phyloP scores from a whole-genome alignment of 2,797 vertebrate species.

The Champsocephalus gunnari region DNA sequence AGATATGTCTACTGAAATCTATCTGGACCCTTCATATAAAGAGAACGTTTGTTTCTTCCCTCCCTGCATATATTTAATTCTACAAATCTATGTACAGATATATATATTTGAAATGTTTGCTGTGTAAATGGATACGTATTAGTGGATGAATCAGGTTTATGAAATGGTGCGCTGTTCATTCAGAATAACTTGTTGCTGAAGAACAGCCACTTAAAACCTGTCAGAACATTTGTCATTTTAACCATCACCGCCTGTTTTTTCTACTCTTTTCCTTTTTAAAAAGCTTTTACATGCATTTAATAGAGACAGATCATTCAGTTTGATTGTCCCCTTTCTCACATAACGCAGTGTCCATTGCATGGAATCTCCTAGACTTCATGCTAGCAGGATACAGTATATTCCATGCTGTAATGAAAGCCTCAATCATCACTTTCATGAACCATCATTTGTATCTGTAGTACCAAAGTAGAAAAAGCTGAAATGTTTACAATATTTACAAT shows the following conservation, averaged over 20 bases:
- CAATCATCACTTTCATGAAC: slow-evolving; percentile 54
- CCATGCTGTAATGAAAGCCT: slow-evolving; percentile 54
- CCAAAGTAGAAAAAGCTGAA: slow-evolving; percentile 80
- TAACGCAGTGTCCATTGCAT: slow-evolving; percentile 68
- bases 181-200: slow-evolving; percentile 78
- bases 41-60: slow-evolving; percentile 75
- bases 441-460: slow-evolving; percentile 75
- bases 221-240: slow-evolving; percentile 72
- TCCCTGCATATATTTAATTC: slow-evolving; percentile 85
- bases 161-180: slow-evolving; percentile 83
- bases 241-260: slow-evolving; percentile 63
- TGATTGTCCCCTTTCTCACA: slow-evolving; percentile 61
- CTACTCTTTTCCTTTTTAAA: slow-evolving; percentile 24
- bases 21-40: slow-evolving; percentile 75
- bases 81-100: slow-evolving; percentile 92
- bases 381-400: slow-evolving; percentile 45
- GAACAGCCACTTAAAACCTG: slow-evolving; percentile 76
- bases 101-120: slow-evolving; percentile 98
- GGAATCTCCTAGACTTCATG: slow-evolving; percentile 51
- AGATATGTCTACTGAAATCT: slow-evolving; percentile 83
- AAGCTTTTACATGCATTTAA: slow-evolving; percentile 57
- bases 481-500: slow-evolving; percentile 81
- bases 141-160: slow-evolving; percentile 90
- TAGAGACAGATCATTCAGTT: slow-evolving; percentile 51
- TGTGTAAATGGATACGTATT: slow-evolving; percentile 87